These are phyloP conservation scores for Pungitius pungitius DNA, from an alignment of 2,113 vertebrate species.

Conservation along the genomic window DNA sequence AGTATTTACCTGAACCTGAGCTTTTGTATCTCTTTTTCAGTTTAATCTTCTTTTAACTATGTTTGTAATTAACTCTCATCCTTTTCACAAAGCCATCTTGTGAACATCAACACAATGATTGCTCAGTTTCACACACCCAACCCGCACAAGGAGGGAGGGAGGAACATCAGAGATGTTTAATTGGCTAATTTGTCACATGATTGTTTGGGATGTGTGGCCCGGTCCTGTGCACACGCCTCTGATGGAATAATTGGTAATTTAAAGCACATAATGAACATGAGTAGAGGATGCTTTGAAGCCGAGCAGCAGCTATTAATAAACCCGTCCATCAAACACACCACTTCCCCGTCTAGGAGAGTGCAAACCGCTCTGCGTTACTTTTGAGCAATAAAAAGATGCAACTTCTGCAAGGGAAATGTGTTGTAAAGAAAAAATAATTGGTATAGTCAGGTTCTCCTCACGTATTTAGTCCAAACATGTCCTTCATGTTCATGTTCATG, in stretches of 20 bases:
- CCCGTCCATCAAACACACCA: conserved; percentile 57
- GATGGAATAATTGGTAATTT: conserved; percentile 73
- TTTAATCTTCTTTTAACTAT: neutral
- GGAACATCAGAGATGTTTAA: conserved; percentile 65
- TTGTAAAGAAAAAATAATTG: neutral
- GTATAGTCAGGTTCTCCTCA: neutral
- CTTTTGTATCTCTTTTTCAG: neutral
- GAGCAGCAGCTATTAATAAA: conserved; percentile 59
- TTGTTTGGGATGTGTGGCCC: conserved; percentile 58
- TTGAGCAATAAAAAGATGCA: neutral
- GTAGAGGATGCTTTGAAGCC: conserved; percentile 56
- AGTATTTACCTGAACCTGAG: neutral
- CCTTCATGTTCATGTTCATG: conserved; percentile 29
- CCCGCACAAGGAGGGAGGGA: conserved; percentile 17
- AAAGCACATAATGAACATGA: conserved; percentile 63
- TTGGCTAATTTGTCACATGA: conserved; percentile 74
- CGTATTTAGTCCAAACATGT: conserved; percentile 10
- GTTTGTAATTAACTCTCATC: neutral
- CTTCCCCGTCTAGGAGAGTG: conserved; percentile 43
- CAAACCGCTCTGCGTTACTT: conserved; percentile 37
- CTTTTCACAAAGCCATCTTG: conserved; percentile 6
- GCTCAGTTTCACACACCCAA: conserved; percentile 28
- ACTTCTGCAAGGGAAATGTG: neutral
- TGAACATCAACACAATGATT: conserved; percentile 29
- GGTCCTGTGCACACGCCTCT: conserved; percentile 49